Conservation (phyloP, 1,140 invertebrate species). For the Melitaea cinxia region DNA sequence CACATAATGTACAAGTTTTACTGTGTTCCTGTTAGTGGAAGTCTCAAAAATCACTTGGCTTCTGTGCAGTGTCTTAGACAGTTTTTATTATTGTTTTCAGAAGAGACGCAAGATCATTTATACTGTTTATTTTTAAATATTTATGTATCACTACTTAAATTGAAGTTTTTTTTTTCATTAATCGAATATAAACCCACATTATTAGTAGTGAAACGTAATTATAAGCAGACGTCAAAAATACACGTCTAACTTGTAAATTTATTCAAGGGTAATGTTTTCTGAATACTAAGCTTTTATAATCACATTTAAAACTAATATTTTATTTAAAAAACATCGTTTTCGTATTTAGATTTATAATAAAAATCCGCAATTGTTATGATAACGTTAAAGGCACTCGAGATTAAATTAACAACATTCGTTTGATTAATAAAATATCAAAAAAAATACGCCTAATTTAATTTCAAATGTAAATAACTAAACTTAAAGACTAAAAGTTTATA, state of each 20-base stretch:
- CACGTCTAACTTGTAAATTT: neutral
- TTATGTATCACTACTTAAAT: neutral
- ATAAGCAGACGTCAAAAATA: neutral
- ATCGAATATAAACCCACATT: neutral
- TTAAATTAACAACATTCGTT: too few relatives aligned
- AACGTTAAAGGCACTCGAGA: too few relatives aligned
- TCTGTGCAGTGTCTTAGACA: constrained; percentile 29
- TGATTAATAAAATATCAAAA: too few relatives aligned
- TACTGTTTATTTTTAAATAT: neutral
- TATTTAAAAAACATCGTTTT: neutral
- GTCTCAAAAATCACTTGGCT: constrained; percentile 33
- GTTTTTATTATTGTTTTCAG: constrained; percentile 49
- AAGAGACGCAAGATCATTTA: constrained; percentile 19
- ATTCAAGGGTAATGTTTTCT: neutral
- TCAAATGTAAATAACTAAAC: too few relatives aligned
- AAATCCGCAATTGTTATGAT: too few relatives aligned
- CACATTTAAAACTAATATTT: neutral
- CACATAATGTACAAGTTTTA: constrained; percentile 28
- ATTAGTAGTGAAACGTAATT: neutral
- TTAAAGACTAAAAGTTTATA: too few relatives aligned
- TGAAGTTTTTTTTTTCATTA: neutral
- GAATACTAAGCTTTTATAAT: neutral
- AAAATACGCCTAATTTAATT: too few relatives aligned
- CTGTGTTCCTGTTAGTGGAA: neutral
- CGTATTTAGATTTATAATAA: neutral